phyloP scores from a whole-genome alignment of 2,797 vertebrate species.

The Centropyge bicolor region DNA sequence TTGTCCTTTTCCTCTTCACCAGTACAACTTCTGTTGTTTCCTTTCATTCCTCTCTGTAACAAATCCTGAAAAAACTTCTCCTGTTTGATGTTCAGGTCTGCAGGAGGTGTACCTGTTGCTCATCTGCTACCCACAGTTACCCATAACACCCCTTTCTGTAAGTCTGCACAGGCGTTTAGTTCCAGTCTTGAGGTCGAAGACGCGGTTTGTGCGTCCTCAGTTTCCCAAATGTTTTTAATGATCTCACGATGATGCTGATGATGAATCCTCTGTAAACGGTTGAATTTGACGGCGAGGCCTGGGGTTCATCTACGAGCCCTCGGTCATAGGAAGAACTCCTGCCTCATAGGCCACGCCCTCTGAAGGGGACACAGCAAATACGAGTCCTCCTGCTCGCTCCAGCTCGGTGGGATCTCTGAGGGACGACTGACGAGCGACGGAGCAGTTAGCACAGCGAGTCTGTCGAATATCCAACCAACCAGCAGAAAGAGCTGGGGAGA shows the following conservation, averaged over 20 bases:
- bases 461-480: slow-evolving; percentile 5
- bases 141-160: background rate
- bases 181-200: background rate
- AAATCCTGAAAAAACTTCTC: background rate
- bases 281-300: too few relatives aligned
- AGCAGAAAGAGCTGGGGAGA: background rate
- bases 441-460: background rate
- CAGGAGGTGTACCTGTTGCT: background rate
- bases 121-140: background rate
- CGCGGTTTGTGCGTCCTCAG: slow-evolving; percentile 44
- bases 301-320: background rate
- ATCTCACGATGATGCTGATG: background rate
- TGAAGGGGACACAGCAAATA: background rate
- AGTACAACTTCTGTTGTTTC: background rate
- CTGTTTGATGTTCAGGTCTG: background rate
- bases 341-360: background rate
- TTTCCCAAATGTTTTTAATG: background rate
- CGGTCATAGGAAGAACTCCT: background rate
- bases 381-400: background rate
- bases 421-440: background rate
- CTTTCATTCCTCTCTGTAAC: background rate
- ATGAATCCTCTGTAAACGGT: background rate
- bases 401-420: background rate
- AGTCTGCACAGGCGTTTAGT: background rate
- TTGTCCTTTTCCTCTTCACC: background rate